Base-by-base conservation (phyloP, 64 coral and sea anemone species). In the Acropora tenuis region DNA sequence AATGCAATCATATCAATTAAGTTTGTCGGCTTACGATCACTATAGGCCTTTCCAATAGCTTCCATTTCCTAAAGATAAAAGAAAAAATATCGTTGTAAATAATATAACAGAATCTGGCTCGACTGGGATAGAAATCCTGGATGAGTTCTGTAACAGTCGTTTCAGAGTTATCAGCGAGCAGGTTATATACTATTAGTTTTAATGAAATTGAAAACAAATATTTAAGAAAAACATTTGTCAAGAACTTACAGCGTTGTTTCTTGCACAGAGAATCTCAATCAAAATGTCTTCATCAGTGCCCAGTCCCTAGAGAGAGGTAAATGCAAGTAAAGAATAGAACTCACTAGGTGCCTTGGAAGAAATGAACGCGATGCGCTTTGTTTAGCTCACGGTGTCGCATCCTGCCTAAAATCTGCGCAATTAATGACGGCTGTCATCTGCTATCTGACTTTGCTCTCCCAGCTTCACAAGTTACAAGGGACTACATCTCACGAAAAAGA, bases 241-340 rank as follows among this genome's bases (percentile, higher is more conserved):
- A 30, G 30, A 9, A 93, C 95, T 69, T 80, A 96, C 95, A 67
- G 49, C 75, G 74, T 90, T 93, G 18, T 50, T 86, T 96, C 88
- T 93, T 82, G 86, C 74, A 18, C 95, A 93, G 16, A 96, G 74
- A 84, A 96, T 69, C 86, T 96, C 88, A n/a, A 93, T 89, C 74
- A 93, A 80, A 9, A 86, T 75, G 75, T 90, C 87, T 89, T 96
- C 95, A 65, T 96, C 95, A n/a, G 87, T 90, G 18, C 95, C 87
- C 67, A 93, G 44, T 58, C 91, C 88, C 95, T 96, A 20, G 2
- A 74, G 74, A 74, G 12, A 12, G 2, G 3, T 63, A 13, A 10
- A 63, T 13, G 60, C 10, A 55, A 7, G 3, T 10, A 63, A 63
- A 13, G 11, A 15, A 63, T 63, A 71, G 18, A 71, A 19, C 68